These are phyloP conservation scores for Scaptomyza flava DNA, from an alignment of 2,888 invertebrate species.

Conservation along the genomic window DNA sequence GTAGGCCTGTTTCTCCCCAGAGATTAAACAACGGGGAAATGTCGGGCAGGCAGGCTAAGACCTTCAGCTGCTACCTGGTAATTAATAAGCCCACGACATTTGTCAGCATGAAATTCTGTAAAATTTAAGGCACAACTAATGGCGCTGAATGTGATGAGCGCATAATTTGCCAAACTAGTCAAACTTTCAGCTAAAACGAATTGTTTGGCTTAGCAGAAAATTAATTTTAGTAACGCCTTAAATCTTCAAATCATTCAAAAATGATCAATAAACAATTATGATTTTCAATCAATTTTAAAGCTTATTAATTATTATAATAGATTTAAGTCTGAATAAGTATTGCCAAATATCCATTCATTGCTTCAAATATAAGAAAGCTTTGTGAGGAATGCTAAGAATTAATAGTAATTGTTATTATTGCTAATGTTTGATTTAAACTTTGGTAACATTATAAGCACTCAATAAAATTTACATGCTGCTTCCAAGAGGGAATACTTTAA, in stretches of 20 bases:
- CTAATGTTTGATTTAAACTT: too few relatives aligned
- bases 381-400: too few relatives aligned
- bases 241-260: too few relatives aligned
- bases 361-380: too few relatives aligned
- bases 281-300: too few relatives aligned
- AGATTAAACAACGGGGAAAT: conserved; percentile 1
- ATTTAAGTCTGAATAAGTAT: too few relatives aligned
- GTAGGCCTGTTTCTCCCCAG: conserved; percentile 25
- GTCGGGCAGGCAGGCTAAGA: background rate
- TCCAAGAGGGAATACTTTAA: background rate
- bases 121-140: conserved; percentile 12
- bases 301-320: too few relatives aligned
- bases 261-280: too few relatives aligned
- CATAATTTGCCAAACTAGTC: conserved; percentile 37
- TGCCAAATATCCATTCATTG: too few relatives aligned
- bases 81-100: conserved; percentile 67
- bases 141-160: conserved; percentile 7
- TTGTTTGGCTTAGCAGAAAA: conserved; percentile 7
- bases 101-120: conserved; percentile 59
- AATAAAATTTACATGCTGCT: background rate
- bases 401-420: too few relatives aligned
- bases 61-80: conserved; percentile 60
- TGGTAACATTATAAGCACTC: too few relatives aligned
- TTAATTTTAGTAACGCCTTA: too few relatives aligned
- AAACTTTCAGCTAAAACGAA: conserved; percentile 40